A percentile compares a stretch with the other conserved stretches of the same genome.
These are phyloP conservation scores for Aplysina aerophoba DNA, from an alignment of 37 sponge, comb jelly and placozoan species.

Conservation along the genomic window DNA sequence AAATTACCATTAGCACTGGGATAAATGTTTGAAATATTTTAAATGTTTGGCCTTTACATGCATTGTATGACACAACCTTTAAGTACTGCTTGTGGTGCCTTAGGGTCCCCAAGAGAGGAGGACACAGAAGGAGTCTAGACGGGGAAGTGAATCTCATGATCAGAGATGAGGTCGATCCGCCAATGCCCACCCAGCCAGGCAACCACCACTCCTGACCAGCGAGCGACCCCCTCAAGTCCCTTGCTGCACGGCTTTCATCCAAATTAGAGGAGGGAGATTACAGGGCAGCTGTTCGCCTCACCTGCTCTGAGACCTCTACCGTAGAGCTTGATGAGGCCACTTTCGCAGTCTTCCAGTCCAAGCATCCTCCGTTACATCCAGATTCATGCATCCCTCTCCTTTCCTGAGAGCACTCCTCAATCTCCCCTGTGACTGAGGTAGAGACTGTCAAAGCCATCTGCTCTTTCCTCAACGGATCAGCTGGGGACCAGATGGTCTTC, in stretches of 20 bases:
- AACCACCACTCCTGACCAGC: neutral
- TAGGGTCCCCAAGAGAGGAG: too few species aligned
- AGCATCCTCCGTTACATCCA: neutral
- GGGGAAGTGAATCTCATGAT: neutral
- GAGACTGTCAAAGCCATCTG: neutral
- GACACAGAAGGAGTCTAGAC: neutral
- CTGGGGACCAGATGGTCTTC: constrained; percentile 48
- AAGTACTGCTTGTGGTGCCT: constrained; percentile 85
- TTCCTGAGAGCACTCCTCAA: neutral
- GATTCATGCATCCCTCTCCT: neutral
- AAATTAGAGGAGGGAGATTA: neutral
- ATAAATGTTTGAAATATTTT: too few species aligned
- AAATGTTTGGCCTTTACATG: too few species aligned
- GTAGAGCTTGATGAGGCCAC: neutral
- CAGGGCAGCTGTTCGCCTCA: neutral
- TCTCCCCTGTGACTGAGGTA: neutral
- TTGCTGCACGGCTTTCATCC: neutral
- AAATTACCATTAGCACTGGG: too few species aligned
- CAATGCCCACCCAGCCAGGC: neutral
- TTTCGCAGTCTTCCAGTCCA: neutral
- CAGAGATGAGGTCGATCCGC: neutral
- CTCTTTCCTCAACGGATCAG: constrained; percentile 30
- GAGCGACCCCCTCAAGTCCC: neutral
- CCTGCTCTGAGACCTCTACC: neutral
- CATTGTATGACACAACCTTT: too few species aligned